Conservation (phyloP, 2,113 vertebrate genomes). For the Hoplias malabaricus region DNA sequence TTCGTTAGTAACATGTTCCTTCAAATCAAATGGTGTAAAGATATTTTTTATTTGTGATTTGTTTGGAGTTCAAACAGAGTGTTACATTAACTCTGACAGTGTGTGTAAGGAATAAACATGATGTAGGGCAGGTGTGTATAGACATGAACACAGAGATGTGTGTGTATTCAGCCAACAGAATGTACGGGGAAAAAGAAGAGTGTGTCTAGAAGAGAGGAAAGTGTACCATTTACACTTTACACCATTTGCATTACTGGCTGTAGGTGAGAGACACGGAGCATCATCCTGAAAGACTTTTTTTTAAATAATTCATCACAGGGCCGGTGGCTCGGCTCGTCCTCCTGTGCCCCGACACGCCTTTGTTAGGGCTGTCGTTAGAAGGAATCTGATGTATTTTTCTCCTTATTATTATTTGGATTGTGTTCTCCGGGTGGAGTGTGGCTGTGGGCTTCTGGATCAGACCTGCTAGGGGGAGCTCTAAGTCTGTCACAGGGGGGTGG, state of each 20-base stretch:
- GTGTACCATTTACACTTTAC: slow-evolving; percentile 9
- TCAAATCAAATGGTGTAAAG: no score
- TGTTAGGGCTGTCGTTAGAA: not conserved
- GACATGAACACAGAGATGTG: not conserved
- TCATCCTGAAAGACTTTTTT: slow-evolving; percentile 5
- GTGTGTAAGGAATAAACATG: not conserved
- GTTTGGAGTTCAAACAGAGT: no score
- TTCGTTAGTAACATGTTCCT: no score
- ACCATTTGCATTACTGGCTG: slow-evolving; percentile 7
- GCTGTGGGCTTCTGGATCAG: slow-evolving; percentile 36
- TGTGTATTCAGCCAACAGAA: not conserved
- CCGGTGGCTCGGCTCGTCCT: not conserved
- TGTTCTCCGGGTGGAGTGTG: not conserved
- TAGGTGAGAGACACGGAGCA: not conserved
- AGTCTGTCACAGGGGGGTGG: slow-evolving; percentile 62
- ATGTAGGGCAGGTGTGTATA: not conserved
- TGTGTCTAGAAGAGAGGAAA: not conserved
- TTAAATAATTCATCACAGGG: not conserved
- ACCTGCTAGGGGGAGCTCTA: slow-evolving; percentile 78
- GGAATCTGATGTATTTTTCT: not conserved
- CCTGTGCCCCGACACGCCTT: not conserved
- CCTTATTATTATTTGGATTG: not conserved
- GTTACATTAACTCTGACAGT: not conserved
- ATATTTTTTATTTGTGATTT: no score
- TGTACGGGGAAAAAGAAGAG: not conserved